A percentile compares a stretch with the other conserved stretches of the same genome.
Conservation (phyloP, 1,140 invertebrate species). For the Zaprionus capensis region DNA sequence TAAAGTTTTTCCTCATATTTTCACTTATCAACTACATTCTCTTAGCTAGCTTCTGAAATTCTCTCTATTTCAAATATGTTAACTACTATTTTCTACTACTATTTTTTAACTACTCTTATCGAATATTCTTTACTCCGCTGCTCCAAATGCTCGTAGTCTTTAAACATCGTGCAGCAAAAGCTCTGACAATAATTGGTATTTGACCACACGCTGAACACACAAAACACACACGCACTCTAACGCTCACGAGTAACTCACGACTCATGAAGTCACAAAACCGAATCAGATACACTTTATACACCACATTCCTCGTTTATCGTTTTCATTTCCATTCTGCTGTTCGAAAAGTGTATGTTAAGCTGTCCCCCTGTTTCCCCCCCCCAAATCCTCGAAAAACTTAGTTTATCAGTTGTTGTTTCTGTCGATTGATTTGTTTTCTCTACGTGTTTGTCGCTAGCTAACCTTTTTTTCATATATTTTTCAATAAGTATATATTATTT, state of each 20-base stretch:
- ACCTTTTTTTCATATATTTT: slow-evolving; percentile 49
- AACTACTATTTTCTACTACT: slow-evolving; percentile 35
- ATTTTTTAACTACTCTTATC: slow-evolving; percentile 20
- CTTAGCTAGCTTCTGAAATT: slow-evolving; percentile 39
- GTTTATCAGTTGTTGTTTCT: slow-evolving; percentile 73
- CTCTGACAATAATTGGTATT: slow-evolving; percentile 82
- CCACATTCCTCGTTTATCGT: slow-evolving; percentile 44
- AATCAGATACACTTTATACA: slow-evolving; percentile 37
- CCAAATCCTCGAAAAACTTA: slow-evolving; percentile 39
- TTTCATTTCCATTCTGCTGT: slow-evolving; percentile 48
- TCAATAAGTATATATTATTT: slow-evolving; percentile 32
- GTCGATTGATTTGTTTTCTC: slow-evolving; percentile 73
- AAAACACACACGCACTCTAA: slow-evolving; percentile 19
- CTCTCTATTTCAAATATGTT: slow-evolving; percentile 33
- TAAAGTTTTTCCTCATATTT: slow-evolving; percentile 38
- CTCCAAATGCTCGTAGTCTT: slow-evolving; percentile 19
- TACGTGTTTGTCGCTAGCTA: slow-evolving; percentile 69
- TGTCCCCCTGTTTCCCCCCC: slow-evolving; percentile 35
- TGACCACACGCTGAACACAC: slow-evolving; percentile 40
- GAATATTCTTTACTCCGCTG: slow-evolving; percentile 31
- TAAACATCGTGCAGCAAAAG: slow-evolving; percentile 41
- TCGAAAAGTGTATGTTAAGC: slow-evolving; percentile 45
- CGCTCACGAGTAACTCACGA: slow-evolving; percentile 19
- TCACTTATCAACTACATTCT: slow-evolving; percentile 30
- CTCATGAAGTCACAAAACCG: slow-evolving; percentile 19